Base-by-base conservation (phyloP, 2,113 vertebrate species). In the Electrona antarctica region DNA sequence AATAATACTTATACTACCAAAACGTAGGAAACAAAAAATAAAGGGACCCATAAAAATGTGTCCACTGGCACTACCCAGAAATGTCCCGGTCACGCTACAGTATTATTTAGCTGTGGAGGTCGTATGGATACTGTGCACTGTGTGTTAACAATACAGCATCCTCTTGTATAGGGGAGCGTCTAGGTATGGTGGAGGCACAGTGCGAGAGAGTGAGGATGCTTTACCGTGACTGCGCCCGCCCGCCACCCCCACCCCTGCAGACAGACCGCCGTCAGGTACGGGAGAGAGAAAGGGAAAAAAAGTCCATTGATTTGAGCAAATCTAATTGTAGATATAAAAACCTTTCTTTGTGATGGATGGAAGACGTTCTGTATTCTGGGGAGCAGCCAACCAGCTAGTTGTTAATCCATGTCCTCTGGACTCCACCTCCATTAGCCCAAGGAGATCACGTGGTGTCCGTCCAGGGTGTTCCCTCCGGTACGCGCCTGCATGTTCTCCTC, bases 401-500 rank as follows among this genome's bases (percentile, higher is more conserved):
- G 2, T 21, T 21, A 21, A 21, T 51, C 58, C 55, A n/a, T 74
- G 7, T 13, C 49, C 52, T 64, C 8, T 49, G 54, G 14, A 51
- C 75, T 68, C 54, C 9, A 69, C 67, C 41, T 45, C 64, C 78
- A 45, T 51, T 80, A 98, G 97, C 97, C 97, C 46, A 98, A 96
- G 72, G 97, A 98, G 88, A 96, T 98, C 64, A 98, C 98, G 0
- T 99, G 97, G 98, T 96, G 94, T 87, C 96, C 98, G 1, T 98
- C 96, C 0, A 90, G 96, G 79, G 95, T 97, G 67, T 99, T 98
- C 54, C 98, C 97, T 46, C 97, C 97, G 0, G 98, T 99, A 6
- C 94, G 98, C n/a, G 98, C 98, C 55, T 99, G 98, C 89, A 96
- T 98, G 96, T 98, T 99, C 86, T 99, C 98, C 0, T 96, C 96